phyloP scores from a whole-genome alignment of 2,797 vertebrate species.

The Sphaeramia orbicularis region DNA sequence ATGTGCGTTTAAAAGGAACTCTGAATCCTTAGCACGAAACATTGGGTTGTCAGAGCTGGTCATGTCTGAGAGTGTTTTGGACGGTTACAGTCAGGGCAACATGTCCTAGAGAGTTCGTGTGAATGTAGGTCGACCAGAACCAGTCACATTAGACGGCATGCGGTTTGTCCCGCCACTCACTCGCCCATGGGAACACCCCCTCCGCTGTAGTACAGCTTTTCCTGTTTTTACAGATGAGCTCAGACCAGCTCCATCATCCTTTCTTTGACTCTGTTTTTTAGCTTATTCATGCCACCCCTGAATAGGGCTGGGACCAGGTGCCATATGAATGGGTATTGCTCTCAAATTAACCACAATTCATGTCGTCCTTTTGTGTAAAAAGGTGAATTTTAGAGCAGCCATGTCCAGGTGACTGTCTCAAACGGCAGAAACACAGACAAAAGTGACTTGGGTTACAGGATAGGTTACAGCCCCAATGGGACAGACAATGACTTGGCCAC shows the following conservation, averaged over 20 bases:
- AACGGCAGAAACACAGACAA: constrained; percentile 76
- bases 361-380: constrained; percentile 76
- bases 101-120: constrained; percentile 57
- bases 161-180: constrained; percentile 67
- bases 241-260: constrained; percentile 70
- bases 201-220: constrained; percentile 56
- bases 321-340: constrained; percentile 77
- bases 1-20: constrained; percentile 32
- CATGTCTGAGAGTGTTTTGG: constrained; percentile 20
- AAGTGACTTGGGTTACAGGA: constrained; percentile 81
- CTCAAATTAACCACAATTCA: constrained; percentile 73
- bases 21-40: constrained; percentile 32
- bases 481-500: constrained; percentile 79
- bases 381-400: constrained; percentile 80
- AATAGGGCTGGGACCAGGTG: constrained; percentile 80
- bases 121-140: constrained; percentile 73
- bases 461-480: constrained; percentile 73
- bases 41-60: constrained; percentile 26
- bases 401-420: constrained; percentile 76
- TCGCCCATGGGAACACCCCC: constrained; percentile 71
- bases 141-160: constrained; percentile 67
- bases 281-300: constrained; percentile 67
- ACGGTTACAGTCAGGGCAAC: constrained; percentile 60
- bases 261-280: constrained; percentile 48
- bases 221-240: constrained; percentile 63